phyloP scores from a whole-genome alignment of 2,113 vertebrate genomes.

The Athene noctua region DNA sequence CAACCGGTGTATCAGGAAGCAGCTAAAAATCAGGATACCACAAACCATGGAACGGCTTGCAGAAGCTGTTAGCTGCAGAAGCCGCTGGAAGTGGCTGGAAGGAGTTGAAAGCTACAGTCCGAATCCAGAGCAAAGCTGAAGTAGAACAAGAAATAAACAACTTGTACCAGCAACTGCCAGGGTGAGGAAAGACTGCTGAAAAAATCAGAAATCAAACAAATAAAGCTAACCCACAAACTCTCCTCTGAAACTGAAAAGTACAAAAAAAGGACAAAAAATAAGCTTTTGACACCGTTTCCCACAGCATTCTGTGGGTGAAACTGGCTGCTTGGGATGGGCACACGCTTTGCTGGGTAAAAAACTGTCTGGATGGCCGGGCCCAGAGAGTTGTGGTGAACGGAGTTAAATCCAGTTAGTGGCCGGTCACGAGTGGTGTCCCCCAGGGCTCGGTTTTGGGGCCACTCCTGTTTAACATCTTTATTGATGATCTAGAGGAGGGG shows the following conservation, averaged over 20 bases:
- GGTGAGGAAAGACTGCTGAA: not conserved
- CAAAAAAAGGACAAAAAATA: not conserved
- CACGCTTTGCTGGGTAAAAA: too few relatives aligned
- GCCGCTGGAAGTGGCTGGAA: rapidly evolving
- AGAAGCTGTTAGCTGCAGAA: rapidly evolving
- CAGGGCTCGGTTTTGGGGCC: too few relatives aligned
- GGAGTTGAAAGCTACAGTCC: rapidly evolving
- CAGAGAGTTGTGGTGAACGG: too few relatives aligned
- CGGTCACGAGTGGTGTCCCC: too few relatives aligned
- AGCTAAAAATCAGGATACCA: not conserved
- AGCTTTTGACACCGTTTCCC: not conserved
- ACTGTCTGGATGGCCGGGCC: too few relatives aligned
- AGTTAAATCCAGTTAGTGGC: too few relatives aligned
- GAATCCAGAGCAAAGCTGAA: not conserved
- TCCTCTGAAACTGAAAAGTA: not conserved
- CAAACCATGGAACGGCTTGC: rapidly evolving
- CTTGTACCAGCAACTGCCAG: not conserved
- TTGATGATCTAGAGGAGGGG: too few relatives aligned
- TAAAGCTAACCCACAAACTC: not conserved
- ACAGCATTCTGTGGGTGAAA: too few relatives aligned
- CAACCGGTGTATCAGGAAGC: not conserved
- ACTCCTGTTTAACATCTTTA: too few relatives aligned
- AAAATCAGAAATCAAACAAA: not conserved
- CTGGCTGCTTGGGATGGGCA: too few relatives aligned
- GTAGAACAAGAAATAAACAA: not conserved